Evolutionary conservation across 2,113 vertebrate genomes (phyloP).

Genomic region (Sebastes fasciatus): DNA sequence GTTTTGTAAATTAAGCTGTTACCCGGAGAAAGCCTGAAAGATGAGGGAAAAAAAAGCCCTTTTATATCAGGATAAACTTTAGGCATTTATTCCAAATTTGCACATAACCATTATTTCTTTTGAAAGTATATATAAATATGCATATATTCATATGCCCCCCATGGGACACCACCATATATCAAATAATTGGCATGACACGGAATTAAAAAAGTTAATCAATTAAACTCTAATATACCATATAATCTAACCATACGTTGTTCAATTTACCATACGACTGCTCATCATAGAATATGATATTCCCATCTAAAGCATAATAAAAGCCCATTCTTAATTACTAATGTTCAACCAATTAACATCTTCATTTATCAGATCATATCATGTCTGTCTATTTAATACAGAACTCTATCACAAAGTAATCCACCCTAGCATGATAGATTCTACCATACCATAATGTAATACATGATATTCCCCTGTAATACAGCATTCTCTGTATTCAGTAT

Average conservation of each 20-base stretch:
- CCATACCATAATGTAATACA: constrained; percentile 3
- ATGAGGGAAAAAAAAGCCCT: neutral
- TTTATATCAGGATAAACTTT: neutral
- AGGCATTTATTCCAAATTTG: neutral
- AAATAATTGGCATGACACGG: neutral
- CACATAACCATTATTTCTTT: neutral
- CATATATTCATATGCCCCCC: neutral
- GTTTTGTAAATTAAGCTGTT: neutral
- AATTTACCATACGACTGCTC: neutral
- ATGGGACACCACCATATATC: neutral
- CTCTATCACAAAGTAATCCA: too few relatives aligned
- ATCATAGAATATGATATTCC: neutral
- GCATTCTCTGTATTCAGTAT: constrained; percentile 32
- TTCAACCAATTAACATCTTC: neutral
- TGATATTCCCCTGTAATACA: constrained; percentile 12
- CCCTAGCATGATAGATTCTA: neutral
- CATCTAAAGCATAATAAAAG: neutral
- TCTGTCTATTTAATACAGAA: neutral
- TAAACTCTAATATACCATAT: too few relatives aligned
- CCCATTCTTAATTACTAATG: neutral
- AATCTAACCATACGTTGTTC: neutral
- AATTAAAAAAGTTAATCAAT: neutral
- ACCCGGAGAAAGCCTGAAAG: neutral
- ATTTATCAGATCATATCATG: neutral
- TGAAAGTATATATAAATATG: neutral